These are phyloP conservation scores for Formica aserva DNA, from an alignment of 2,888 invertebrate genomes.

Conservation along the genomic window DNA sequence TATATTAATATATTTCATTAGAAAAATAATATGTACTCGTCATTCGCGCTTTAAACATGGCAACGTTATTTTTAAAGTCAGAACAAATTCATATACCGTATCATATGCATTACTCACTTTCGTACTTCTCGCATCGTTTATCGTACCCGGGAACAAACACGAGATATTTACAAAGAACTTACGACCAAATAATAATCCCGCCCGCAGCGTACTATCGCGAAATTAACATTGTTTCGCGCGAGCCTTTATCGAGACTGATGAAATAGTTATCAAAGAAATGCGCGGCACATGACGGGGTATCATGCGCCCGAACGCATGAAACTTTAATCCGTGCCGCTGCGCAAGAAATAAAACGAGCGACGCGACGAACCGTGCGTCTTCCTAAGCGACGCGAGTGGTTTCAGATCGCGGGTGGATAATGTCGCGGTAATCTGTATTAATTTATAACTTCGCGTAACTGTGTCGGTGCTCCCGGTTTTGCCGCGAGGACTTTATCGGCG, in stretches of 20 bases:
- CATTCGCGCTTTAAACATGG: background rate
- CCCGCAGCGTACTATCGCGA: background rate
- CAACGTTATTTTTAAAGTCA: slow-evolving; percentile 1
- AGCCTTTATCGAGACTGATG: background rate
- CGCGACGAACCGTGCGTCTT: slow-evolving; percentile 8
- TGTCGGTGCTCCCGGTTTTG: slow-evolving; percentile 58
- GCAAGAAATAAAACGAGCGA: slow-evolving; percentile 38
- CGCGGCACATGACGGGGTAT: background rate
- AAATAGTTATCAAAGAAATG: slow-evolving; percentile 21
- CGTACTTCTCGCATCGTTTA: background rate
- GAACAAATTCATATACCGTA: background rate
- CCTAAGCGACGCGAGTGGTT: background rate
- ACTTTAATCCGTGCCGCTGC: slow-evolving; percentile 28
- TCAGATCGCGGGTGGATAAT: slow-evolving; percentile 55
- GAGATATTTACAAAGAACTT: background rate
- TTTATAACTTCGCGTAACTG: slow-evolving; percentile 67
- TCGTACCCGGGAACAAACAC: background rate
- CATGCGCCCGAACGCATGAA: slow-evolving; percentile 8
- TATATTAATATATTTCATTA: slow-evolving; percentile 12
- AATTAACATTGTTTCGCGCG: slow-evolving; percentile 4
- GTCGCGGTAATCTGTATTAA: slow-evolving; percentile 69
- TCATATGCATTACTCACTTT: background rate
- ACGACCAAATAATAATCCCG: background rate
- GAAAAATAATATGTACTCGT: background rate
- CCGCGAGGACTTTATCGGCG: slow-evolving; percentile 69